Base-by-base conservation (phyloP, 2,797 vertebrate genomes). In the Mormyrops boulengeri region DNA sequence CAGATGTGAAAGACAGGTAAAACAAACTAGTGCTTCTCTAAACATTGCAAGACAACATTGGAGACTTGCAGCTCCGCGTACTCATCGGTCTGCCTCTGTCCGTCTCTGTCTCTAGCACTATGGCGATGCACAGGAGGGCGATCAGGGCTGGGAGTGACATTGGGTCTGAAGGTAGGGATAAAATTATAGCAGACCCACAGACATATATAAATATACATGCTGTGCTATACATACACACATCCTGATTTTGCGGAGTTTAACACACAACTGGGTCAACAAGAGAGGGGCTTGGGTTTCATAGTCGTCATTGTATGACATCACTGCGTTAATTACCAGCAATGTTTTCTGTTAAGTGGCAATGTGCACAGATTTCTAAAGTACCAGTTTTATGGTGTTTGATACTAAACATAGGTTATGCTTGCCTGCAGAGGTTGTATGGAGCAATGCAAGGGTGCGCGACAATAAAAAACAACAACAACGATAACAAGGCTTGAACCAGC, bases 41-140 rank as follows among this genome's bases (percentile, higher is more conserved):
- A 73, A 73, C 47, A 50, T 41, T 47, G 73, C 77, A 80, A 38
- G 69, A 38, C 22, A n/a, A n/a, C n/a, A n/a, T n/a, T n/a, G n/a
- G n/a, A n/a, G n/a, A n/a, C n/a, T 73, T 38, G 66, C 66, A 73
- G 66, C 12, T 73, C 30, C 4, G 17, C 38, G 30, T 38, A 34
- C 69, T 57, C 73, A 89, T 73, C 66, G 34, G 26, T 34, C 60
- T 30, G 62, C 12, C 7, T 14, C 11, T 12, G 50, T 14, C 52
- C 14, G 52, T 52, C 52, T 17, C 90, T 91, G 88, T 22, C 88
- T 85, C 69, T 53, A 2, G 30, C 73, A 90, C 85, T 17, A n/a
- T n/a, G n/a, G n/a, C n/a, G n/a, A n/a, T n/a, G n/a, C n/a, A n/a
- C n/a, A n/a, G n/a, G n/a, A n/a, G n/a, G n/a, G n/a, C n/a, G n/a